Evolutionary conservation across 2,888 invertebrate genomes (phyloP).

Genomic region (Vannuccia rotundouncinata): DNA sequence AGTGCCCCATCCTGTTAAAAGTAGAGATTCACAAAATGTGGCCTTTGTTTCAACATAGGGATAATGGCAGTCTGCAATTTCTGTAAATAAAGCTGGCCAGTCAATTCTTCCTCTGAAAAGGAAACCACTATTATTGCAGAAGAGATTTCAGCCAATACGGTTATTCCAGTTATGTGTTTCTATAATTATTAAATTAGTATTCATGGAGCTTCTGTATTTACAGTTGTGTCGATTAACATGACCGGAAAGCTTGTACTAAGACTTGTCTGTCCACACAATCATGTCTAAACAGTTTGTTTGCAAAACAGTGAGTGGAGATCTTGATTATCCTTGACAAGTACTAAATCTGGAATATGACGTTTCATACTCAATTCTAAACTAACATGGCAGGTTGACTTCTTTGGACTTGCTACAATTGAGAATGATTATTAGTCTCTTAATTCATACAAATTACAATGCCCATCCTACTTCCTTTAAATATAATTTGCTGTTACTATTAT

Average conservation of each 20-base stretch:
- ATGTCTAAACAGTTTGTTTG: background rate
- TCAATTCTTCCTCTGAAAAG: background rate
- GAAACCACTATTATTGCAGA: background rate
- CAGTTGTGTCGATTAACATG: background rate
- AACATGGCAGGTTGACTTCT: background rate
- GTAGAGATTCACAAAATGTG: background rate
- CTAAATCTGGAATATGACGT: background rate
- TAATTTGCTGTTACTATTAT: too few species aligned
- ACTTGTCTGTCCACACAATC: conserved; percentile 1
- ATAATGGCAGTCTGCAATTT: conserved; percentile 24
- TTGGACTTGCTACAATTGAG: conserved; percentile 22
- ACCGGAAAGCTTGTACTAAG: background rate
- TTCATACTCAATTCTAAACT: conserved; percentile 24
- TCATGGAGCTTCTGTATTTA: background rate
- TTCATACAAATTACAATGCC: too few species aligned
- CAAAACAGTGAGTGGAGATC: background rate
- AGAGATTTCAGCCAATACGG: background rate
- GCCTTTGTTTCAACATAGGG: conserved; percentile 24
- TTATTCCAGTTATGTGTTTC: background rate
- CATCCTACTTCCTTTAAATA: too few species aligned
- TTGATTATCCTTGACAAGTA: background rate
- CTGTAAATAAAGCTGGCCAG: conserved; percentile 15
- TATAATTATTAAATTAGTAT: background rate
- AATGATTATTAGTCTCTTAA: too few species aligned
- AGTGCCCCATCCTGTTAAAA: conserved; percentile 1